Conservation (phyloP, 1,140 invertebrate species). For the Eupeodes corollae region DNA sequence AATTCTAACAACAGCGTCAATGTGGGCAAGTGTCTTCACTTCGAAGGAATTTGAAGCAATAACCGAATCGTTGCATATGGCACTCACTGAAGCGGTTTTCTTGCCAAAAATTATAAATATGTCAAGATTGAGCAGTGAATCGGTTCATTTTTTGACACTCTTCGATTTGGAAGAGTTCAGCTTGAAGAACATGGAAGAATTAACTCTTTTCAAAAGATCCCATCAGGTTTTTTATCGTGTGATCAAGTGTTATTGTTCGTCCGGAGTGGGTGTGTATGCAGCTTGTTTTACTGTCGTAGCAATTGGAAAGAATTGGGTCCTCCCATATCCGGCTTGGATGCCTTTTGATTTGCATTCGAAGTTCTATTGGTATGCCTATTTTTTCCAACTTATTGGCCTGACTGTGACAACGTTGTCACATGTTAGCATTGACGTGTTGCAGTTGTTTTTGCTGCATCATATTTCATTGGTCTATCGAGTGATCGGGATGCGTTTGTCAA, state of each 20-base stretch:
- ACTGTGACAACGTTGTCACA: constrained; percentile 23
- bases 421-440: constrained; percentile 19
- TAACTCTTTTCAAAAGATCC: constrained; percentile 10
- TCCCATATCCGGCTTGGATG: constrained; percentile 26
- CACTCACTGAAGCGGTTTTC: constrained; percentile 22
- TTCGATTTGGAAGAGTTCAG: constrained; percentile 7
- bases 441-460: constrained; percentile 28
- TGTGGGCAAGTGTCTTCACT: constrained; percentile 26
- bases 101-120: constrained; percentile 25
- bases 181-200: constrained; percentile 10
- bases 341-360: constrained; percentile 22
- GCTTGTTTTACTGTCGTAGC: constrained; percentile 17
- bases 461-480: constrained; percentile 19
- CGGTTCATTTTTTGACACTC: constrained; percentile 16
- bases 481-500: constrained; percentile 15
- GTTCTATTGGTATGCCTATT: constrained; percentile 21
- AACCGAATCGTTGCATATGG: constrained; percentile 27
- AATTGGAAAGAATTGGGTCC: constrained; percentile 13
- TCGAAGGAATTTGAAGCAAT: constrained; percentile 22
- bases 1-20: constrained; percentile 21
- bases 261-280: constrained; percentile 18
- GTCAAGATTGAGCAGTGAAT: constrained; percentile 12
- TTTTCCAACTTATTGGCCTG: constrained; percentile 19
- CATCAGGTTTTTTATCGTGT: constrained; percentile 16
- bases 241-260: constrained; percentile 15